Evolutionary conservation across 1,140 invertebrate genomes (phyloP), one percentile per base, ranked within the genome.

Genomic region (Temnothorax longispinosus): DNA sequence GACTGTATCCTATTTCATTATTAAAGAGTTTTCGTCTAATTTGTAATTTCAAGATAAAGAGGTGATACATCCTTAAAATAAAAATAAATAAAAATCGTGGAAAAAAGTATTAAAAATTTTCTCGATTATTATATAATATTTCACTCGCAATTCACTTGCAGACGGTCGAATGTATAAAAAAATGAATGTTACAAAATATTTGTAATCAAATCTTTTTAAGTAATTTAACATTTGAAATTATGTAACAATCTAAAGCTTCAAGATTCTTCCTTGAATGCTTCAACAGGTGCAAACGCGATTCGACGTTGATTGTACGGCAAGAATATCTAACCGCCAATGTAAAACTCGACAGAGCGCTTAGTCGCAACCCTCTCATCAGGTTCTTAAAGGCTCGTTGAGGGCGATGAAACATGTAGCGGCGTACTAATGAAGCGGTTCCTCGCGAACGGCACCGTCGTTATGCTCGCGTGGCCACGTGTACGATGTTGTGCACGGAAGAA

Each of bases 381-480:
- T 81, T 41, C 78, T 81, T 71, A 81, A 81, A 71, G 21, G 64
- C 64, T 81, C 78, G 65, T 44, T 71, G 52, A 41, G 64, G 52
- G 21, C 6, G 78, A 81, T 81, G 78, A 81, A 81, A 81, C 65
- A 81, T 58, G 35, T 71, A 81, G 78, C 38, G 38, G 47, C 64
- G 78, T 81, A 81, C 78, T 81, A 81, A 81, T 81, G 78, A 81
- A 81, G 78, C 78, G 21, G 65, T 81, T 81, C 52, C 38, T 81
- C 78, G 64, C 64, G 78, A 71, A 7, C 52, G 38, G 10, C 35
- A 56, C 21, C 50, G 7, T 71, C 78, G 78, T 81, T 81, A 58
- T n/a, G 50, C 50, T 67, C 47, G 77, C 50, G 35, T 69, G 44
- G 60, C 60, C 62, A 52, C 47, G 77, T 67, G 60, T 44, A 18